Conservation (phyloP, 2,113 vertebrate genomes). For the Prochilodus magdalenae region DNA sequence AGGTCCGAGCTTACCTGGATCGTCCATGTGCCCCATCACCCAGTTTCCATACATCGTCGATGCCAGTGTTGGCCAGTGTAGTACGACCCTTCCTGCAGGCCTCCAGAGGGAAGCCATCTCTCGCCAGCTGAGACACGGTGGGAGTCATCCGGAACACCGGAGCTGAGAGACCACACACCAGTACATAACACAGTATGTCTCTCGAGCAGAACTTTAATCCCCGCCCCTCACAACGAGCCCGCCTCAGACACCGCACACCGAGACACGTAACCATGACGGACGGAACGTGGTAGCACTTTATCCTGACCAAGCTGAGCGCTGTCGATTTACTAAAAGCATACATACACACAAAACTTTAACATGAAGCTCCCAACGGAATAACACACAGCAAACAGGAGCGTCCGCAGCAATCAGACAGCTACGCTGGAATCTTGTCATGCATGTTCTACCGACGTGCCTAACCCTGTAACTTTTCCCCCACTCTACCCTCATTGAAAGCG, state of each 20-base stretch:
- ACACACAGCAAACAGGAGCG: too few relatives aligned
- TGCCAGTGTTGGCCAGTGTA: constrained; percentile 96
- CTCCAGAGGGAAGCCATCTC: constrained; percentile 97
- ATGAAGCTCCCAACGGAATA: too few relatives aligned
- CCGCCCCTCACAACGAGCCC: too few relatives aligned
- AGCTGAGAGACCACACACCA: constrained; percentile 73
- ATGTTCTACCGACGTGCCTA: too few relatives aligned
- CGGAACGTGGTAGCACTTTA: too few relatives aligned
- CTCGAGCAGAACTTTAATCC: neutral
- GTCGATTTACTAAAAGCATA: too few relatives aligned
- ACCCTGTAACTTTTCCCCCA: constrained; percentile 97
- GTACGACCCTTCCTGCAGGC: constrained; percentile 96
- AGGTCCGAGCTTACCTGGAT: constrained; percentile 83
- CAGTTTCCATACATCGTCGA: constrained; percentile 97
- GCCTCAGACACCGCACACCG: too few relatives aligned
- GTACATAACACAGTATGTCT: constrained; percentile 32
- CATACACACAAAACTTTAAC: too few relatives aligned
- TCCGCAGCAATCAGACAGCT: too few relatives aligned
- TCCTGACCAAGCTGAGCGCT: too few relatives aligned
- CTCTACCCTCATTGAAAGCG: constrained; percentile 89
- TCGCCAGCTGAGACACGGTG: constrained; percentile 95
- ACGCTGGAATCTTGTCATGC: too few relatives aligned
- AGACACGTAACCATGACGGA: too few relatives aligned
- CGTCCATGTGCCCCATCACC: constrained; percentile 98
- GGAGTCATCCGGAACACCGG: constrained; percentile 94